A percentile compares a stretch with the other conserved stretches of the same genome.
phyloP scores from a whole-genome alignment of 2,888 invertebrate species.

The Lamproptera curius region DNA sequence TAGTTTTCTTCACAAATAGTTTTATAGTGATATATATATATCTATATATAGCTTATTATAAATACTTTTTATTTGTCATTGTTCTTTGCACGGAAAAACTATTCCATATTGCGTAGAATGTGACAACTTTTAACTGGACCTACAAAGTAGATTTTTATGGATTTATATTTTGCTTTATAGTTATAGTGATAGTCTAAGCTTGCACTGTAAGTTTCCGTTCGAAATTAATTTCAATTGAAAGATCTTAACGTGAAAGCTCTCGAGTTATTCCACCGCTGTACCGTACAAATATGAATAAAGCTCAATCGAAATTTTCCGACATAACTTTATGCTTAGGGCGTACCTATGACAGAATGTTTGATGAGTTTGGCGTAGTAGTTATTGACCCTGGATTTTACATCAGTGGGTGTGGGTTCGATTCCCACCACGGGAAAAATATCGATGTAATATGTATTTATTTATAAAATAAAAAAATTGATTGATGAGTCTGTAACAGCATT shows the following conservation, averaged over 20 bases:
- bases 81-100: no score
- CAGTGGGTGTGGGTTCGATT: neutral
- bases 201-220: no score
- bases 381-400: neutral
- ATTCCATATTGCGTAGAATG: no score
- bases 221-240: conserved; percentile 35
- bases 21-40: no score
- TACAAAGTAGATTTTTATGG: no score
- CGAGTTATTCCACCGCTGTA: conserved; percentile 18
- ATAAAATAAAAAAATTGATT: neutral
- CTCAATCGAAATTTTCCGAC: conserved; percentile 14
- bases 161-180: no score
- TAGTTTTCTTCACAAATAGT: no score
- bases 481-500: neutral
- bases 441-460: neutral
- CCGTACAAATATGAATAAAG: conserved; percentile 18
- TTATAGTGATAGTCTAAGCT: no score
- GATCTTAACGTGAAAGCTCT: conserved; percentile 26
- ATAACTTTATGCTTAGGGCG: conserved; percentile 3
- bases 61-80: no score
- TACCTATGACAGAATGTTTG: neutral
- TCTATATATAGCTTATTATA: no score
- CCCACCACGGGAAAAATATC: no score
- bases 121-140: no score
- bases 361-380: neutral